These are phyloP conservation scores for Punctoribates punctum DNA, from an alignment of 2,888 invertebrate species.

Conservation along the genomic window DNA sequence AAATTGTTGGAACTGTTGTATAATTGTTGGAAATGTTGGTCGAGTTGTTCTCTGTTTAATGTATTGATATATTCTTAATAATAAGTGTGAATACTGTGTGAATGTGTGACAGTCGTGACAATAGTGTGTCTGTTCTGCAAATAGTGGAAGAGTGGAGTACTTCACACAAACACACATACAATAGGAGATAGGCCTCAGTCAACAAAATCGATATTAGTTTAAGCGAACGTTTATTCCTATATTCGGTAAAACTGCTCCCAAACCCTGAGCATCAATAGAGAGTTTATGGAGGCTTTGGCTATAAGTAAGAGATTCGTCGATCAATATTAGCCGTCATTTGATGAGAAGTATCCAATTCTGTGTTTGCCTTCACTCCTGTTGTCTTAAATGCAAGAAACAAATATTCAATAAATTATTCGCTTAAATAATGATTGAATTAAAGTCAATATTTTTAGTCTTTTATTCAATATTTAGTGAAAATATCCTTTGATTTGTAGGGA, in stretches of 20 bases:
- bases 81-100: too few species aligned
- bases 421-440: constrained; percentile 22
- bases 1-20: too few species aligned
- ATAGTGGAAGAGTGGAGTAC: too few species aligned
- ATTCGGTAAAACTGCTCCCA: background rate
- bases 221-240: background rate
- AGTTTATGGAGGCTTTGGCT: constrained; percentile 20
- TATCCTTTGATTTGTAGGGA: constrained; percentile 2
- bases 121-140: too few species aligned
- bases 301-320: constrained; percentile 22
- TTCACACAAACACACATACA: background rate
- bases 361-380: background rate
- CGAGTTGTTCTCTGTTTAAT: too few species aligned
- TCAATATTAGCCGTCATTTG: constrained; percentile 28
- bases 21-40: too few species aligned
- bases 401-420: background rate
- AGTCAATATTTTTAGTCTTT: constrained; percentile 7
- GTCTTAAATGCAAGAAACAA: background rate
- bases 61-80: too few species aligned
- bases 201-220: constrained; percentile 12
- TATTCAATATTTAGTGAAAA: background rate
- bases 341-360: constrained; percentile 15
- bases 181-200: background rate
- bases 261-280: background rate
- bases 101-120: too few species aligned